Evolutionary conservation across 2,888 invertebrate species (phyloP).

Genomic region (Tolmerus cingulatus): DNA sequence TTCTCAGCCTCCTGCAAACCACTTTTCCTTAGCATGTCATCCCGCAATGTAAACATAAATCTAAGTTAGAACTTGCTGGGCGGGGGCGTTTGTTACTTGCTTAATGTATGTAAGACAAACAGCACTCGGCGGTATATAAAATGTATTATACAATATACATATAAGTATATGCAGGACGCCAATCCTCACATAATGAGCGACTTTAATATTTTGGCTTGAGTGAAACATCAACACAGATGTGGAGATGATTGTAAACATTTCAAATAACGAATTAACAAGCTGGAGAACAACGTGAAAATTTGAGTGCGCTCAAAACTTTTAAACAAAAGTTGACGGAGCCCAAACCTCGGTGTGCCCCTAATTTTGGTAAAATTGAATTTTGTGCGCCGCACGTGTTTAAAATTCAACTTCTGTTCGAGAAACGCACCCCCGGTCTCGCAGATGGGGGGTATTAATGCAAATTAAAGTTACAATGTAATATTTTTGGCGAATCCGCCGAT

Average conservation of each 20-base stretch:
- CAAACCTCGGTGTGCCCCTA: neutral
- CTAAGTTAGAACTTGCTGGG: neutral
- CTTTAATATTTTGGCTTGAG: neutral
- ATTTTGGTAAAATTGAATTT: neutral
- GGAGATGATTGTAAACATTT: constrained; percentile 2
- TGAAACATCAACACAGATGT: constrained; percentile 14
- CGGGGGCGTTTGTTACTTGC: neutral
- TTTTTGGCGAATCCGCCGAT: neutral
- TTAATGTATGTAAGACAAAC: neutral
- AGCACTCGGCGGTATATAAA: neutral
- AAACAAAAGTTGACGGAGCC: neutral
- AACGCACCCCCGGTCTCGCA: neutral
- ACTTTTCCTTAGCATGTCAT: neutral
- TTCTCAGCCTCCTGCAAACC: neutral
- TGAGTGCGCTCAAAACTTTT: neutral
- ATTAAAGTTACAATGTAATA: neutral
- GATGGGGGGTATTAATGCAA: neutral
- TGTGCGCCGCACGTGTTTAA: neutral
- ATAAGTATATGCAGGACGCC: neutral
- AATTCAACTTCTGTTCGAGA: neutral
- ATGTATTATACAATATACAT: neutral
- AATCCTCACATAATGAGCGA: neutral
- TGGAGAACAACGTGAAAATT: neutral
- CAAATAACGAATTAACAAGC: neutral
- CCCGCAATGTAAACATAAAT: neutral